A percentile compares a stretch with the other conserved stretches of the same genome.
Evolutionary conservation across 2,888 invertebrate genomes (phyloP).

Genomic region (Hydraecia micacea): DNA sequence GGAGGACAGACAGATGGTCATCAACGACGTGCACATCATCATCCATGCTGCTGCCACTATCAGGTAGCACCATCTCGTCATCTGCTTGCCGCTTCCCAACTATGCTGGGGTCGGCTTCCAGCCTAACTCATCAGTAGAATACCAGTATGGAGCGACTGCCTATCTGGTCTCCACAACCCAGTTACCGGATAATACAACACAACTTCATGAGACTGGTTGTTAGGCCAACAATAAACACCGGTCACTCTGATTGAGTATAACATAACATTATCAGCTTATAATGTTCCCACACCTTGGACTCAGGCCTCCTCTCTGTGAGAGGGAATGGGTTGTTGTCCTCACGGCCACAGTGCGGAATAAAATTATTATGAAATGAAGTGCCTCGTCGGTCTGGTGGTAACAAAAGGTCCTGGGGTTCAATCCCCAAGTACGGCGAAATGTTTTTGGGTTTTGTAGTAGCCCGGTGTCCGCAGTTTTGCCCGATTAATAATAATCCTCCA

Average conservation of each 20-base stretch:
- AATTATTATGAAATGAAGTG: neutral
- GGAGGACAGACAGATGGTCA: conserved; percentile 91
- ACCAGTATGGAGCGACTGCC: neutral
- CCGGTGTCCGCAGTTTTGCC: neutral
- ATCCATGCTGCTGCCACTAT: conserved; percentile 95
- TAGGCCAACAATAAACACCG: neutral
- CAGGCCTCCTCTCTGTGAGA: neutral
- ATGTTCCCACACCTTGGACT: neutral
- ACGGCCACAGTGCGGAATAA: neutral
- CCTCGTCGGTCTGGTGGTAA: neutral
- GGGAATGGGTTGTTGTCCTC: neutral
- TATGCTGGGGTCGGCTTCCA: neutral
- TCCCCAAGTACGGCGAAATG: neutral
- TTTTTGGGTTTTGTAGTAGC: neutral
- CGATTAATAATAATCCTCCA: too few relatives aligned
- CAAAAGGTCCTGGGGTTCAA: neutral
- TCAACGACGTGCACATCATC: conserved; percentile 94
- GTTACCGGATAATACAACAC: neutral
- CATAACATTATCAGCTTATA: neutral
- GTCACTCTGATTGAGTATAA: neutral
- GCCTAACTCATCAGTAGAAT: neutral
- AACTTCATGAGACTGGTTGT: neutral
- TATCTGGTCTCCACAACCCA: neutral
- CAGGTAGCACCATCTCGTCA: conserved; percentile 76
- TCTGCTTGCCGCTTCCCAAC: neutral